Conservation (phyloP, 2,113 vertebrate genomes). For the mouse (Mus musculus) region GRCm39 chr12:11451001-11451500, state of each 20-base stretch:
- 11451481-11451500: not conserved
- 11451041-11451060: not conserved
- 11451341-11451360: conserved; percentile 23
- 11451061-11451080: conserved; percentile 43
- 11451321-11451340: not conserved
- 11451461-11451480: conserved; percentile 22
- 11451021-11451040: conserved; percentile 34
- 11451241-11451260: not conserved
- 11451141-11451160: conserved; percentile 25
- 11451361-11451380: conserved; percentile 17
- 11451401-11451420: not conserved
- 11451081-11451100: not conserved
- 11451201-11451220: conserved; percentile 7
- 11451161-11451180: not conserved
- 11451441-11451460: not conserved
- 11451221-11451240: not conserved
- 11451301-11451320: not conserved
- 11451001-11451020: conserved; percentile 51
- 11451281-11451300: conserved; percentile 30
- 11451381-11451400: not conserved
- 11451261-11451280: conserved; percentile 29
- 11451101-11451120: conserved; percentile 13
- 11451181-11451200: not conserved
- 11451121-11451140: conserved; percentile 47
- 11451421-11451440: not conserved